These are phyloP conservation scores for Marmota flaviventris DNA, from an alignment of 2,113 vertebrate genomes.

Conservation along the genomic window DNA sequence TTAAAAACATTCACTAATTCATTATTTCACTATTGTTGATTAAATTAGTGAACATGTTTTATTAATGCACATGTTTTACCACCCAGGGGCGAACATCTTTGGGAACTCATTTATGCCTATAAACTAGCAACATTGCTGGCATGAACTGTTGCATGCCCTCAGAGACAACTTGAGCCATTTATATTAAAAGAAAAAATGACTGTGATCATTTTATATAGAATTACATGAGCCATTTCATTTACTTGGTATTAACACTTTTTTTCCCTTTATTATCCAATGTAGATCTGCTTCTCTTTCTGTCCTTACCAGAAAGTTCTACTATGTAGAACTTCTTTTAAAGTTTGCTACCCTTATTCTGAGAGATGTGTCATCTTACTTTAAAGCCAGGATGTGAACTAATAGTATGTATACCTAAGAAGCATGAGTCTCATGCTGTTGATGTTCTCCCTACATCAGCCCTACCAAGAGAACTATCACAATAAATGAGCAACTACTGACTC, in stretches of 20 bases:
- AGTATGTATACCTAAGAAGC: neutral
- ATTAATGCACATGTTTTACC: neutral
- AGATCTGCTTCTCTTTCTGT: neutral
- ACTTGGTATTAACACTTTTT: neutral
- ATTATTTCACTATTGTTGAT: neutral
- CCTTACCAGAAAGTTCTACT: too few species aligned
- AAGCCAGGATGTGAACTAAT: neutral
- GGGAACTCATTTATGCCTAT: neutral
- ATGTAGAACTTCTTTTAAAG: neutral
- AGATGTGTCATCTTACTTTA: neutral
- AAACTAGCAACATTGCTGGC: neutral
- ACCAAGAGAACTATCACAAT: neutral
- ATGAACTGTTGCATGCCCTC: neutral
- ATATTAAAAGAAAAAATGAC: neutral
- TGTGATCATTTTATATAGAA: neutral
- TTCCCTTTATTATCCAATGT: neutral
- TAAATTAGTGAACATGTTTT: neutral
- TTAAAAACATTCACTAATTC: constrained; percentile 7
- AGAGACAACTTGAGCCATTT: neutral
- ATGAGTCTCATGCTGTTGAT: neutral
- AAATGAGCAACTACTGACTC: neutral
- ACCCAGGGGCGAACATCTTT: neutral
- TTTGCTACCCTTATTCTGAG: neutral
- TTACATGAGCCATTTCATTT: neutral
- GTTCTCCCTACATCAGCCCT: neutral